phyloP scores from a whole-genome alignment of 2,797 vertebrate genomes.

The Rhinogobio ventralis region DNA sequence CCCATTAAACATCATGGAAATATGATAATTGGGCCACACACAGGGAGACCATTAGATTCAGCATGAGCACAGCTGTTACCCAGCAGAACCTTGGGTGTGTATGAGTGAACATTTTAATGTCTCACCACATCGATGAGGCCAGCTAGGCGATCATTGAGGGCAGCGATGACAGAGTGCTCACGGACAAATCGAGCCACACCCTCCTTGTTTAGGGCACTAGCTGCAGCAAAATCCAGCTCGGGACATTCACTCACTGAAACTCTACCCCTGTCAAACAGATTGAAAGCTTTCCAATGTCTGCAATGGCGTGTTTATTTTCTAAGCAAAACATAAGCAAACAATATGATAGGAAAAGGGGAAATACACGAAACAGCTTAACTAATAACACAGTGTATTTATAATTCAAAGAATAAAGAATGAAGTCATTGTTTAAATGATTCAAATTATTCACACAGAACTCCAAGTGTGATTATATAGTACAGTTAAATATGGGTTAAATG shows the following conservation, averaged over 20 bases:
- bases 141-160: slow-evolving; percentile 79
- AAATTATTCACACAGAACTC: neutral
- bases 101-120: slow-evolving; percentile 18
- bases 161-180: slow-evolving; percentile 73
- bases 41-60: slow-evolving; percentile 22
- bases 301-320: neutral
- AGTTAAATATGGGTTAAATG: neutral
- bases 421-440: neutral
- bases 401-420: slow-evolving; percentile 32
- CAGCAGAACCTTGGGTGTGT: slow-evolving; percentile 10
- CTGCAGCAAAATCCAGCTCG: slow-evolving; percentile 73
- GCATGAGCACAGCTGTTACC: slow-evolving; percentile 23
- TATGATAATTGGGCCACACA: slow-evolving; percentile 14
- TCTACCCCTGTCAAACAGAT: slow-evolving; percentile 63
- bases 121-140: slow-evolving; percentile 79
- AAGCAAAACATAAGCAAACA: slow-evolving; percentile 21
- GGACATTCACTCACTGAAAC: slow-evolving; percentile 61
- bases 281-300: slow-evolving; percentile 29
- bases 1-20: slow-evolving; percentile 27
- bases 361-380: neutral
- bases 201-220: slow-evolving; percentile 70
- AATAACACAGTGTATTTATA: neutral
- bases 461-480: neutral
- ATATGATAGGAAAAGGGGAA: neutral
- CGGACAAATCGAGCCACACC: slow-evolving; percentile 68